Evolutionary conservation across 1,140 invertebrate species (phyloP).

Genomic region (Euborellia annulipes): DNA sequence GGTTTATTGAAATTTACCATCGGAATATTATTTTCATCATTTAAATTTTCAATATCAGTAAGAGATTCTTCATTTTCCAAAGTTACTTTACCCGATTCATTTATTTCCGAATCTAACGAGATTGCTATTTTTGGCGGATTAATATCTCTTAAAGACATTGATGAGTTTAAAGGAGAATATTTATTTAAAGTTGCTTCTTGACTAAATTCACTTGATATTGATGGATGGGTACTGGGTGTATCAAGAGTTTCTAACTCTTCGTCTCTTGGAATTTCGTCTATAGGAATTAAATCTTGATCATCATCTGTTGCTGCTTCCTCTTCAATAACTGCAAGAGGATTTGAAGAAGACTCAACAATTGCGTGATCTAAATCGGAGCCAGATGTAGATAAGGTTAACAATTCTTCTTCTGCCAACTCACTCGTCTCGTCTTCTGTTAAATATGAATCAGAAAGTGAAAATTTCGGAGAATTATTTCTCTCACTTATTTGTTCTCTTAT

Average conservation of each 20-base stretch:
- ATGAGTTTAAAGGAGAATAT: no score
- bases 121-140: no score
- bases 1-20: no score
- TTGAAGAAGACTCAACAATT: conserved; percentile 11
- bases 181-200: no score
- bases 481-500: no score
- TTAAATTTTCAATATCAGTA: background rate
- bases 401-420: conserved; percentile 6
- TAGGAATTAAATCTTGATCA: conserved; percentile 11
- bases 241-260: background rate
- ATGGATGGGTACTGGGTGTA: background rate
- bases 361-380: conserved; percentile 11
- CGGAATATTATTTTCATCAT: background rate
- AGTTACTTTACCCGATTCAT: no score
- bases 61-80: background rate
- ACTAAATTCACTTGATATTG: no score
- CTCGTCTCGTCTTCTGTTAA: no score
- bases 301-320: conserved; percentile 14
- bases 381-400: conserved; percentile 10
- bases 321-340: conserved; percentile 7
- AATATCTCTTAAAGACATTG: no score
- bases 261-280: conserved; percentile 7
- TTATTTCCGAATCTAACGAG: no score
- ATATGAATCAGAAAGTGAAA: no score
- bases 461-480: no score